Conservation (phyloP, 2,797 vertebrate species). For the Semotilus atromaculatus region DNA sequence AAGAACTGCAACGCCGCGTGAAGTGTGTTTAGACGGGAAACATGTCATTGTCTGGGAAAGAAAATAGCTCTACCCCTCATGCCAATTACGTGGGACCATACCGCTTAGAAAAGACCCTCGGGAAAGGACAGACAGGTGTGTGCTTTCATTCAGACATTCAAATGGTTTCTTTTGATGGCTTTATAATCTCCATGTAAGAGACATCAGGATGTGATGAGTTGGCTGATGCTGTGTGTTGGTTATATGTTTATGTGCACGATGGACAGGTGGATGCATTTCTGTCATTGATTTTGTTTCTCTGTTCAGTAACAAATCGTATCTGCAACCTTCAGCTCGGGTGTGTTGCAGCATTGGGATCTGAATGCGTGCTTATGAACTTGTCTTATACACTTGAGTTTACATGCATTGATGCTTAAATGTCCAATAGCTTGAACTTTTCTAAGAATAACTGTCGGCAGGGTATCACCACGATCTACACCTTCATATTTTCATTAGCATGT, state of each 20-base stretch:
- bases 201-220: neutral
- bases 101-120: conserved; percentile 98
- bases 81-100: conserved; percentile 99
- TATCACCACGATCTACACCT: neutral
- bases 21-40: conserved; percentile 75
- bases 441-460: neutral
- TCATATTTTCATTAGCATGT: neutral
- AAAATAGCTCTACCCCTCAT: conserved; percentile 95
- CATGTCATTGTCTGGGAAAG: conserved; percentile 98
- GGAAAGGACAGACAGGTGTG: conserved; percentile 99
- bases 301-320: conserved; percentile 15
- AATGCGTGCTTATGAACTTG: conserved; percentile 15
- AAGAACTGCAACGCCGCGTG: conserved; percentile 61
- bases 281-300: neutral
- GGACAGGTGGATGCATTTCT: conserved; percentile 19
- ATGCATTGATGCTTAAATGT: neutral
- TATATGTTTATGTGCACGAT: neutral
- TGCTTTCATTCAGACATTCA: conserved; percentile 62
- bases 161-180: conserved; percentile 39
- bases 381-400: neutral
- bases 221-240: neutral
- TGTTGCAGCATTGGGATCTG: conserved; percentile 8
- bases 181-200: conserved; percentile 6
- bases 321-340: conserved; percentile 27
- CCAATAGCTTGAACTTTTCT: conserved; percentile 16